These are phyloP conservation scores for Fulica atra DNA, from an alignment of 2,113 vertebrate species.

Conservation along the genomic window DNA sequence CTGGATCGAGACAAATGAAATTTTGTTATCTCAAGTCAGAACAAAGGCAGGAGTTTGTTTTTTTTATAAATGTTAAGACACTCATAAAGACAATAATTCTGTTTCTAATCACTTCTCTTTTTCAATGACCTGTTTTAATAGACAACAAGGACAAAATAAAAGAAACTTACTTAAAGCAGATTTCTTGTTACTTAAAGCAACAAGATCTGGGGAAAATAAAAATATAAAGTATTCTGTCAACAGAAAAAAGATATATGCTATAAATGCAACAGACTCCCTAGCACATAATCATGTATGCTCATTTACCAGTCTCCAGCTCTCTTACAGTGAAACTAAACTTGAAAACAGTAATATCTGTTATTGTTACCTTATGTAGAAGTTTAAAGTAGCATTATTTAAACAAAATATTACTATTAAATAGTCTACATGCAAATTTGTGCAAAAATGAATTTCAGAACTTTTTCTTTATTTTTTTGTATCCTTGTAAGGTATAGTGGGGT, in stretches of 20 bases:
- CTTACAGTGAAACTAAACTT: background rate
- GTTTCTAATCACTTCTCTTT: background rate
- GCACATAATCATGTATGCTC: background rate
- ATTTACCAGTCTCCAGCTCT: background rate
- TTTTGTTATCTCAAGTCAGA: background rate
- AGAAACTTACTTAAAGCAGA: background rate
- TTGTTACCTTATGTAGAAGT: background rate
- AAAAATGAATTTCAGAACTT: background rate
- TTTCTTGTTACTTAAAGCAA: background rate
- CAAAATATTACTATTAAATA: background rate
- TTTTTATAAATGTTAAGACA: background rate
- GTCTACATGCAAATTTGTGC: background rate
- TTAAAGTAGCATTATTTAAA: background rate
- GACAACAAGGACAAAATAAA: background rate
- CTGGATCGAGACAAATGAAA: background rate
- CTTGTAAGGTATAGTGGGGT: background rate
- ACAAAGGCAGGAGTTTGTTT: background rate
- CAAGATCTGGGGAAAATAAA: background rate
- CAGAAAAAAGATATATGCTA: background rate
- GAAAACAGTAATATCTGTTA: background rate
- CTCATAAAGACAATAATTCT: background rate
- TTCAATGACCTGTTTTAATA: background rate
- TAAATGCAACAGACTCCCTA: background rate
- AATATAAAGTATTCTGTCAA: background rate
- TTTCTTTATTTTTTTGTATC: background rate